Evolutionary conservation across 1,140 invertebrate species (phyloP).

Genomic region (Saccostrea glomerata): DNA sequence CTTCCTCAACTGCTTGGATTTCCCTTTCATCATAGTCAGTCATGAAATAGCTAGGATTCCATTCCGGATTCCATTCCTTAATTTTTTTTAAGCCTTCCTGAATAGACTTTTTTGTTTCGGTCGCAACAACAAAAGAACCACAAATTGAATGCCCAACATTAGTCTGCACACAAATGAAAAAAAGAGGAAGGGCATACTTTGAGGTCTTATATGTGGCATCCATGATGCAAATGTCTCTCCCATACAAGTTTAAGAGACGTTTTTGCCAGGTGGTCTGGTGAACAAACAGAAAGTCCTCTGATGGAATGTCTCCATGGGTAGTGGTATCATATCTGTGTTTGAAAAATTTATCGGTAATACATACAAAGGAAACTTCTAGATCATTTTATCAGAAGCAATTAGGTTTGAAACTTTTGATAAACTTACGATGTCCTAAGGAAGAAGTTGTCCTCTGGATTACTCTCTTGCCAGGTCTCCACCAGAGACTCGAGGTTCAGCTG

Average conservation of each 20-base stretch:
- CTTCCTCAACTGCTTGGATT: constrained; percentile 48
- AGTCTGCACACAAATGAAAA: constrained; percentile 61
- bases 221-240: constrained; percentile 56
- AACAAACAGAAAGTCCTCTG: constrained; percentile 52
- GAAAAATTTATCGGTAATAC: background rate
- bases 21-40: constrained; percentile 55
- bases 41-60: constrained; percentile 56
- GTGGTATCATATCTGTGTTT: background rate
- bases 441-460: constrained; percentile 18
- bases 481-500: constrained; percentile 8
- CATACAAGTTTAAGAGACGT: constrained; percentile 52
- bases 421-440: background rate
- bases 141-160: constrained; percentile 57
- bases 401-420: background rate
- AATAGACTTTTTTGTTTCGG: constrained; percentile 52
- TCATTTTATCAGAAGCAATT: background rate
- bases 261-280: constrained; percentile 56
- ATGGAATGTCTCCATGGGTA: background rate
- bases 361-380: background rate
- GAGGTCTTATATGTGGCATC: constrained; percentile 63
- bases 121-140: constrained; percentile 55
- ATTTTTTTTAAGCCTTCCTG: constrained; percentile 54
- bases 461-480: background rate
- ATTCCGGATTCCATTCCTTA: constrained; percentile 58
- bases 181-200: constrained; percentile 63